Evolutionary conservation across 2,113 vertebrate species (phyloP), one percentile per base, ranked within the genome.

Genomic region (Spea multiplicata): DNA sequence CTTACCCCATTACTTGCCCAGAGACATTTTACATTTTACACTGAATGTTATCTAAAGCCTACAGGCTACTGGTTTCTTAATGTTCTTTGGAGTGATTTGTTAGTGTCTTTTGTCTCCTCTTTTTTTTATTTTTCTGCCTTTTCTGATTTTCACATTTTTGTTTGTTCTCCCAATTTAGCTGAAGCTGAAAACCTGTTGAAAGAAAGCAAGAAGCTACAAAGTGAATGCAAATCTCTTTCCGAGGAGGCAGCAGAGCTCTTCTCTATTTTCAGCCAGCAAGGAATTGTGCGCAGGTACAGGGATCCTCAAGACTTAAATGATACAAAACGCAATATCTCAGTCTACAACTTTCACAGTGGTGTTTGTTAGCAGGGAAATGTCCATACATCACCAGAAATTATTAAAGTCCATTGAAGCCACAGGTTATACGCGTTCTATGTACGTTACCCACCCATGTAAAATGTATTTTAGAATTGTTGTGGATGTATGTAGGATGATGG

Each of bases 171-270:
- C 10, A 45, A 30, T 10, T 6, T 30, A 80, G 77, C 70, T 9
- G 77, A 66, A 80, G 77, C 77, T 3, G 77, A 80, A 45, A 70
- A 73, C 16, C 48, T 80, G 3, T 66, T 61, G 62, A 73, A 80
- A 44, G 61, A 73, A 52, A 80, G 77, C 62, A 57, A 30, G n/a
- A 70, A 80, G 52, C 16, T 80, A 7, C 66, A 64, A 6, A 73
- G 67, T 57, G 77, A 80, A 14, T 80, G 77, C 53, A 57, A 73
- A 67, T 73, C 77, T 67, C 65, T 80, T 5, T 73, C 77, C n/a
- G 73, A 80, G 10, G 77, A 80, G 50, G 77, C 77, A n/a, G 70
- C 70, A 48, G 70, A 80, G 8, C 71, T 80, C 3, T 66, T 80
- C 17, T 73, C 71, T 7, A 14, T 80, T 16, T 47, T 73, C 50